These are phyloP conservation scores for Lutraria rhynchaena DNA, from an alignment of 1,140 invertebrate genomes.

Conservation along the genomic window DNA sequence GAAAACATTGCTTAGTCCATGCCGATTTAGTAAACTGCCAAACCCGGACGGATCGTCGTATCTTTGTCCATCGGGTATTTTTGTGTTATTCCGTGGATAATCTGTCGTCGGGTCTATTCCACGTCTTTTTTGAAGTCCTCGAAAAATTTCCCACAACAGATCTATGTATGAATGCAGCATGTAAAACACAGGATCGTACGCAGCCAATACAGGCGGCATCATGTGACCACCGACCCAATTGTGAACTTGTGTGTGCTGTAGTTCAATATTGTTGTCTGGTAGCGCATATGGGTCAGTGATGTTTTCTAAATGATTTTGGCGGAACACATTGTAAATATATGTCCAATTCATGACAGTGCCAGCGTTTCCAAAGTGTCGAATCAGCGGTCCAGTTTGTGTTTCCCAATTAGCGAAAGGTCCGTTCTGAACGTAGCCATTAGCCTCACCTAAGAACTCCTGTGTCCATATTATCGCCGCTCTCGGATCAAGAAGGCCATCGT, in stretches of 20 bases:
- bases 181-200: constrained; percentile 67
- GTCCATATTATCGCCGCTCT: constrained; percentile 80
- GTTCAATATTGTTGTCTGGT: constrained; percentile 65
- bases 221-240: constrained; percentile 66
- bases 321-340: constrained; percentile 58
- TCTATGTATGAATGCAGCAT: constrained; percentile 68
- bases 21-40: constrained; percentile 36
- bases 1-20: constrained; percentile 58
- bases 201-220: constrained; percentile 60
- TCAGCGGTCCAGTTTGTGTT: constrained; percentile 67
- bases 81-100: constrained; percentile 59
- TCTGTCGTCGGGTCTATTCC: constrained; percentile 66
- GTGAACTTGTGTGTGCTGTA: constrained; percentile 66
- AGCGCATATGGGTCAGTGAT: constrained; percentile 65
- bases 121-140: constrained; percentile 56
- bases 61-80: constrained; percentile 42
- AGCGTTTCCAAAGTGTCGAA: constrained; percentile 60
- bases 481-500: constrained; percentile 75
- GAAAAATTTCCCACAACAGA: constrained; percentile 66
- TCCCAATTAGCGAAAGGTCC: constrained; percentile 79
- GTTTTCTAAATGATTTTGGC: constrained; percentile 59
- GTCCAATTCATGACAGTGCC: constrained; percentile 64
- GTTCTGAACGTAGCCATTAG: constrained; percentile 79
- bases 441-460: constrained; percentile 79
- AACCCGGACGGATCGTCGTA: constrained; percentile 57